Evolutionary conservation across 2,888 invertebrate genomes (phyloP), one percentile per base, ranked within the genome.

Genomic region (Drosophila testacea): DNA sequence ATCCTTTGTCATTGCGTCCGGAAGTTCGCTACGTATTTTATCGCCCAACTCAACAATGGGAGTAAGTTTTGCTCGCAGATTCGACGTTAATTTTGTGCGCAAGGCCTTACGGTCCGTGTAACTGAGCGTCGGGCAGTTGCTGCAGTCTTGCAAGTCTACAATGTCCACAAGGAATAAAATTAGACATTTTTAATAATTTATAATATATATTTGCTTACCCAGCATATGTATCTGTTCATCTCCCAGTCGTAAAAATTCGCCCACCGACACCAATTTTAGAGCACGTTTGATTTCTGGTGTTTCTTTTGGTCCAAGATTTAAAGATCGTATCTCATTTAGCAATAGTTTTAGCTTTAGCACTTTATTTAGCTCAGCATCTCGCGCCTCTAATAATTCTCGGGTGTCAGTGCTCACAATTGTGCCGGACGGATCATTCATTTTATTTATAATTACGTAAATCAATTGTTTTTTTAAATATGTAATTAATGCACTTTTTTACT

Each of bases 101-200:
- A 92, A 63, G 0, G 84, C 76, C 61, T 92, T 92, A 2, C 91
- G 81, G 42, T 92, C 92, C 2, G 86, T 89, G 47, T 92, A 92
- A 28, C 72, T 78, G 3, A 90, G 62, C 0, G 65, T 55, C 1
- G 75, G 72, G 4, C 38, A 71, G 4, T 61, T 76, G 28, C 64
- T 55, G 13, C 70, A 56, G 48, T 83, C 73, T 54, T 66, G 73
- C 28, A 85, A 61, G 4, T 76, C 85, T 84, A 5, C 0, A 38
- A 48, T 32, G 32, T 7, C 3, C 22, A 22, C 22, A 10, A 5
- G 11, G 4, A 1, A 27, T 4, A 9, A 1, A 46, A 28, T 38
- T 5, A 38, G 11, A 6, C 6, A 30, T 28, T 38, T 16, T 30
- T 2, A 16, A 6, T 28, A n/a, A 16, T 13, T 16, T 13, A 10